A percentile compares a stretch with the other conserved stretches of the same genome.
phyloP scores from a whole-genome alignment of 1,140 invertebrate genomes.

The Sitodiplosis mosellana region DNA sequence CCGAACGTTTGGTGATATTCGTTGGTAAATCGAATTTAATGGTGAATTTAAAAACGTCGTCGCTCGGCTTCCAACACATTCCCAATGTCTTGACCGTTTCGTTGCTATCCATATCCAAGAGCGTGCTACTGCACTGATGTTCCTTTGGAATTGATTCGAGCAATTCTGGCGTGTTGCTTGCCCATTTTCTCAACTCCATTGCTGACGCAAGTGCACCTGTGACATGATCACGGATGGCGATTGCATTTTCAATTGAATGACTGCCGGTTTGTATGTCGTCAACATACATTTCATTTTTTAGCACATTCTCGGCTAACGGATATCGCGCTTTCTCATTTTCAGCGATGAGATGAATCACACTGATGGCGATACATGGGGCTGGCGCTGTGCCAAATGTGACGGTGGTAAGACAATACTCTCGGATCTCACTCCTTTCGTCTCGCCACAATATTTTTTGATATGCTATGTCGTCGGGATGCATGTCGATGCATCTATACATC shows the following conservation, averaged over 20 bases:
- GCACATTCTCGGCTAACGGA: not conserved
- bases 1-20: constrained; percentile 13
- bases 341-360: constrained; percentile 9
- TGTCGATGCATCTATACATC: constrained; percentile 13
- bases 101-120: constrained; percentile 4
- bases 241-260: constrained; percentile 8
- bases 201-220: constrained; percentile 6
- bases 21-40: not conserved
- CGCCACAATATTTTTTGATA: constrained; percentile 15
- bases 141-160: not conserved
- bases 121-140: constrained; percentile 1
- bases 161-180: constrained; percentile 7
- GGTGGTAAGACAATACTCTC: constrained; percentile 12
- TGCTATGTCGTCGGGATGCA: constrained; percentile 7
- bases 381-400: constrained; percentile 13
- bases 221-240: constrained; percentile 8
- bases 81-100: constrained; percentile 5
- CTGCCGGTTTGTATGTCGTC: constrained; percentile 26
- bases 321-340: constrained; percentile 1
- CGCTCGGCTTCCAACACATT: constrained; percentile 2
- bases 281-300: constrained; percentile 22
- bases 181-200: constrained; percentile 15
- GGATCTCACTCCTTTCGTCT: constrained; percentile 5
- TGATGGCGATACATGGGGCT: constrained; percentile 14
- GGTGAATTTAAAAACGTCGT: not conserved